These are phyloP conservation scores for Lasiommata megera DNA, from an alignment of 2,888 invertebrate species.

Conservation along the genomic window DNA sequence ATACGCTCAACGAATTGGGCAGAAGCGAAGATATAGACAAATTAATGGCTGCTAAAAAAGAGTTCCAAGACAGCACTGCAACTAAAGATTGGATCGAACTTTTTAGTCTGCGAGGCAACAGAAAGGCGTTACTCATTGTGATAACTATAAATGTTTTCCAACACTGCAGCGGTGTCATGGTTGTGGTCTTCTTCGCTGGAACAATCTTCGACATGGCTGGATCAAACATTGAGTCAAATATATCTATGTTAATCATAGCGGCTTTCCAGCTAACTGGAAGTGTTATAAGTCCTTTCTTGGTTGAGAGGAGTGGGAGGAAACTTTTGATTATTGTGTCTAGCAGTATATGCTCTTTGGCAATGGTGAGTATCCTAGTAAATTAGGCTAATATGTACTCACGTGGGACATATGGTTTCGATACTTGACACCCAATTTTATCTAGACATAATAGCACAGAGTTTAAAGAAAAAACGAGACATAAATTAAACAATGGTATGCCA, in stretches of 20 bases:
- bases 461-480: too few species aligned
- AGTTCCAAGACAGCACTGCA: slow-evolving; percentile 28
- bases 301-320: slow-evolving; percentile 29
- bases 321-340: slow-evolving; percentile 23
- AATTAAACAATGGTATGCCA: too few species aligned
- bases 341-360: slow-evolving; percentile 22
- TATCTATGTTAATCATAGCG: slow-evolving; percentile 29
- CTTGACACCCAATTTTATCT: too few species aligned
- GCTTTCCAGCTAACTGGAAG: slow-evolving; percentile 26
- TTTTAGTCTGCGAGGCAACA: slow-evolving; percentile 44
- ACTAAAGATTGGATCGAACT: slow-evolving; percentile 44
- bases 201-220: slow-evolving; percentile 27
- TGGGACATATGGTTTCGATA: too few species aligned
- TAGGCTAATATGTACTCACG: too few species aligned
- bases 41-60: slow-evolving; percentile 35
- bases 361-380: slow-evolving; percentile 25
- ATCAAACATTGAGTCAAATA: slow-evolving; percentile 18
- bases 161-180: slow-evolving; percentile 25
- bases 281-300: slow-evolving; percentile 20
- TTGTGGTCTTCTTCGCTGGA: slow-evolving; percentile 24
- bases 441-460: too few species aligned
- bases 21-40: slow-evolving; percentile 44
- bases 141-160: slow-evolving; percentile 39
- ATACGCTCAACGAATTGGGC: slow-evolving; percentile 41
- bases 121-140: slow-evolving; percentile 46